A percentile compares a stretch with the other conserved stretches of the same genome.
These are phyloP conservation scores for Potamilus streckersoni DNA, from an alignment of 1,140 invertebrate species.

Conservation along the genomic window DNA sequence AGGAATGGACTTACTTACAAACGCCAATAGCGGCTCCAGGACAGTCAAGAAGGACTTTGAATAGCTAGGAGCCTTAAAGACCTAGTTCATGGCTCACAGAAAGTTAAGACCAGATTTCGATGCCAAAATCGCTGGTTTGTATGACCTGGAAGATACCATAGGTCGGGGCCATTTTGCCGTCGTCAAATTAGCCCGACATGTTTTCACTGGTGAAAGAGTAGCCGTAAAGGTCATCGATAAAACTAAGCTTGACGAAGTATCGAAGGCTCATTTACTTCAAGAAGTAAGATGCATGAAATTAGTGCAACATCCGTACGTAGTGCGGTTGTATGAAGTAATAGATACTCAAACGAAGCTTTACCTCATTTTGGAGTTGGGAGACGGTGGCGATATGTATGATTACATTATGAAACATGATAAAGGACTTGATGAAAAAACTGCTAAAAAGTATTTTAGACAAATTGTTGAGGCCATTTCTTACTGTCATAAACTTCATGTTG, in stretches of 20 bases:
- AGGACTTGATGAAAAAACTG: slow-evolving; percentile 77
- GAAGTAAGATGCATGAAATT: slow-evolving; percentile 97
- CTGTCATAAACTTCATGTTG: slow-evolving; percentile 95
- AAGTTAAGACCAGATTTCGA: slow-evolving; percentile 71
- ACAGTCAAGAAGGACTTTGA: no score
- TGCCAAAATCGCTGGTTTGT: slow-evolving; percentile 93
- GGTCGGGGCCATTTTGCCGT: slow-evolving; percentile 95
- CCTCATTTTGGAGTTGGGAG: slow-evolving; percentile 96
- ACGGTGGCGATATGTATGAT: slow-evolving; percentile 99
- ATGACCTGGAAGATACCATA: slow-evolving; percentile 93
- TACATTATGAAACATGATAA: slow-evolving; percentile 95
- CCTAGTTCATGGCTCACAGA: slow-evolving; percentile 39
- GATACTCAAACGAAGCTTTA: slow-evolving; percentile 84
- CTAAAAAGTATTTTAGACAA: slow-evolving; percentile 92
- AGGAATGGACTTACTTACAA: no score
- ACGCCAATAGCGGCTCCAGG: no score
- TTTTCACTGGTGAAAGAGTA: slow-evolving; percentile 99
- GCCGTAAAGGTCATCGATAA: slow-evolving; percentile 93
- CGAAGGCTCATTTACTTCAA: slow-evolving; percentile 97
- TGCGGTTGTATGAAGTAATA: slow-evolving; percentile 98
- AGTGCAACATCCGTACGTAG: slow-evolving; percentile 98
- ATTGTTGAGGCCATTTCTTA: slow-evolving; percentile 98
- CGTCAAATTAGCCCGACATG: slow-evolving; percentile 97
- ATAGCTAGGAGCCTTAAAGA: not conserved
- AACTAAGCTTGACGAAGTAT: slow-evolving; percentile 95